Percentiles rank a stretch among this genome's conserved stretches.
These are phyloP conservation scores for Coreoperca whiteheadi DNA, from an alignment of 2,113 vertebrate genomes.

Conservation along the genomic window DNA sequence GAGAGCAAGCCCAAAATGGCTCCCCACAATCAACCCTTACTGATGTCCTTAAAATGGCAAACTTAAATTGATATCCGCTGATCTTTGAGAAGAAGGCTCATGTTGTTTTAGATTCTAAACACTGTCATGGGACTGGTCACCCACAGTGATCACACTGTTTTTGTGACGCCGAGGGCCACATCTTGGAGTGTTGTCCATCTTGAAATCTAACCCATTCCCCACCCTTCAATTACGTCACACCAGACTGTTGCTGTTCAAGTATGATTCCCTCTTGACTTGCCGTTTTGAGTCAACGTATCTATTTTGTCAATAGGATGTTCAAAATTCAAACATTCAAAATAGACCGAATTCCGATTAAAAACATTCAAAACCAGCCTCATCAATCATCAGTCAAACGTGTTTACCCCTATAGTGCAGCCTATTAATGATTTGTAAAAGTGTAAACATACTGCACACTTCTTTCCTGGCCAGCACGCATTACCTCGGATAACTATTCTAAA, in stretches of 20 bases:
- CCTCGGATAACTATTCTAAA: slow-evolving; percentile 59
- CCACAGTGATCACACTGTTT: slow-evolving; percentile 47
- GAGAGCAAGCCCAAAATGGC: not conserved
- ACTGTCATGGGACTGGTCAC: slow-evolving; percentile 43
- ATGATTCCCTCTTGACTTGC: not conserved
- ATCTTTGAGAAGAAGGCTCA: slow-evolving; percentile 9
- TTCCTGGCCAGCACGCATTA: slow-evolving; percentile 39
- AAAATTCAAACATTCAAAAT: not conserved
- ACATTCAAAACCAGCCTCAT: not conserved
- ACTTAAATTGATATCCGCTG: not conserved
- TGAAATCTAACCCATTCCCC: not conserved
- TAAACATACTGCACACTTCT: slow-evolving; percentile 45
- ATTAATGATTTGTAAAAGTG: slow-evolving; percentile 47
- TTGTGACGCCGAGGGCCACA: not conserved
- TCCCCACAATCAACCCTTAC: not conserved
- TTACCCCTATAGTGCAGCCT: not conserved
- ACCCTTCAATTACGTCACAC: not conserved
- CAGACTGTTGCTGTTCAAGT: not conserved
- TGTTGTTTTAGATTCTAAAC: slow-evolving; percentile 44
- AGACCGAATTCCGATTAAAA: not conserved
- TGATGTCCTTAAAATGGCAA: not conserved
- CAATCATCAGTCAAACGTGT: not conserved
- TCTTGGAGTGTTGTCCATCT: not conserved
- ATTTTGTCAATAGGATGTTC: not conserved
- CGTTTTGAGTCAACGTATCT: not conserved